phyloP scores from a whole-genome alignment of 2,113 vertebrate genomes.

The Lasiurus cinereus region DNA sequence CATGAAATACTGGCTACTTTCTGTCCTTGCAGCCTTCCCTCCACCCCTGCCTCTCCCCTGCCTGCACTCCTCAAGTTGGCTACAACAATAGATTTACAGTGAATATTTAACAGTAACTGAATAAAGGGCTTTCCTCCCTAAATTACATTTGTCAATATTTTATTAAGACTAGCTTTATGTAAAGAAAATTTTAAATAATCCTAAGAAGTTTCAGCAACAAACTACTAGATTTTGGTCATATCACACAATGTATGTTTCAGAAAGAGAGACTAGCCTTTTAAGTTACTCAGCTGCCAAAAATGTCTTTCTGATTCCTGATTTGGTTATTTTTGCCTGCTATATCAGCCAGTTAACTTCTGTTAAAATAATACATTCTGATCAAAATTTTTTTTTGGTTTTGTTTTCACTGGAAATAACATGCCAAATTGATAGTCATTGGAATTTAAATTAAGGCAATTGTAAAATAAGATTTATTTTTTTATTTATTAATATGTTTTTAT shows the following conservation, averaged over 20 bases:
- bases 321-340: slow-evolving; percentile 57
- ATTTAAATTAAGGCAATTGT: slow-evolving; percentile 22
- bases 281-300: slow-evolving; percentile 60
- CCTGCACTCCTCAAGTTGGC: not conserved
- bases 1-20: not conserved
- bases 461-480: slow-evolving; percentile 11
- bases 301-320: slow-evolving; percentile 70
- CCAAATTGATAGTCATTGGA: not conserved
- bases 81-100: not conserved
- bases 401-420: not conserved
- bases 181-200: slow-evolving; percentile 45
- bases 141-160: not conserved
- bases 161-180: slow-evolving; percentile 23
- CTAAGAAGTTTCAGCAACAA: slow-evolving; percentile 46
- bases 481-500: no score
- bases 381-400: not conserved
- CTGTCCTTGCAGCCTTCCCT: not conserved
- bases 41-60: not conserved
- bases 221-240: not conserved
- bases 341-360: slow-evolving; percentile 45
- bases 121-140: not conserved
- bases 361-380: not conserved
- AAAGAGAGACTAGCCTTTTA: slow-evolving; percentile 56
- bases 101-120: not conserved
- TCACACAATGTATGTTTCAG: slow-evolving; percentile 55